Base-by-base conservation (phyloP, 1,140 invertebrate genomes). In the Heliothis subflexa region DNA sequence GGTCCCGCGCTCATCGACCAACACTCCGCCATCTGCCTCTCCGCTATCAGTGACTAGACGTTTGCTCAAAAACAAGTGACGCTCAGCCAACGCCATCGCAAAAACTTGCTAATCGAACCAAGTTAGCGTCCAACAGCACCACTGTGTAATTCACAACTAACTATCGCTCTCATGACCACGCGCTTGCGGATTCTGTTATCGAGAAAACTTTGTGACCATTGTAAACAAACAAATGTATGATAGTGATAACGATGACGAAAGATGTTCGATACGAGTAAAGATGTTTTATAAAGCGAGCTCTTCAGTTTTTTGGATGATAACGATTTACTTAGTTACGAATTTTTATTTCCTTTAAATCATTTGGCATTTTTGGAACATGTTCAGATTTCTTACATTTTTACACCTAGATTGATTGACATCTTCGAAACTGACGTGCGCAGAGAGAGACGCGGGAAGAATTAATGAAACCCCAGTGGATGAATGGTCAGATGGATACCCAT, bases 1-100 rank as follows among this genome's bases (percentile, higher is more conserved):
- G 18, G 88, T 78, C 0, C 94, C 94, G 78, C 85, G 80, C 61
- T 86, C 85, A 75, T 92, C 78, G 13, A 95, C 92, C 12, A 94
- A 74, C 40, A 95, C 82, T 9, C 88, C 92, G 25, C 94, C 94
- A 49, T 91, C 86, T 13, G 89, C 76, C 52, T 94, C 87, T 50
- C 86, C 86, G 47, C 82, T 77, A 74, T 94, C 91, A 25, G 91
- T 90, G n/a, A 95, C 90, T 3, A 95, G 75, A 28, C 86, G 86
- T 77, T 85, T 87, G 72, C 93, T 93, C 79, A 93, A 80, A 90
- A 93, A 94, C 76, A 94, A 84, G 76, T 92, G 89, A 61, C 85
- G 81, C 78, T 78, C 73, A 59, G 78, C 70, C 78, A 79, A 74
- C 25, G 85, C 83, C 90, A 93, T 92, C 55, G 78, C 72, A 75